Evolutionary conservation across 2,888 invertebrate species (phyloP).

Genomic region (Cryptus armator): DNA sequence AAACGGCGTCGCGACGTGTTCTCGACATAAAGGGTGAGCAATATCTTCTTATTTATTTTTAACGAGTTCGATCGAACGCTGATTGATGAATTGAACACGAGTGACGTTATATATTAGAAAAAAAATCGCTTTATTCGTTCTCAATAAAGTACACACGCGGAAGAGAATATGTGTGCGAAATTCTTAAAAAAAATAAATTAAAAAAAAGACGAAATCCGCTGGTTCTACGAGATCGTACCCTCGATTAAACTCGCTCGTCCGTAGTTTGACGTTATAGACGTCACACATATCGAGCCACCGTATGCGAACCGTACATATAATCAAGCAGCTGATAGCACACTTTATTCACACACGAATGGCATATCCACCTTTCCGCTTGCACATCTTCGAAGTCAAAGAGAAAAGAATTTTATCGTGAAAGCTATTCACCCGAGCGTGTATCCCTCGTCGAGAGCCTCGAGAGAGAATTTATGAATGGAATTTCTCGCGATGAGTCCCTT

Average conservation of each 20-base stretch:
- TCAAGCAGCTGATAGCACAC: constrained; percentile 9
- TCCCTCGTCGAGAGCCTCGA: constrained; percentile 21
- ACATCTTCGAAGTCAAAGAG: neutral
- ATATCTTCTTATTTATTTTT: constrained; percentile 17
- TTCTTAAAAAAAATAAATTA: neutral
- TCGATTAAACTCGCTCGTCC: neutral
- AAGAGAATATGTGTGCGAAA: neutral
- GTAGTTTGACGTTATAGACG: constrained; percentile 23
- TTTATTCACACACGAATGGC: constrained; percentile 1
- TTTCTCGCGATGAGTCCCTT: constrained; percentile 28
- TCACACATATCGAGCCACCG: constrained; percentile 26
- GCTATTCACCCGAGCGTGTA: constrained; percentile 31
- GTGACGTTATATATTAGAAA: too few relatives aligned
- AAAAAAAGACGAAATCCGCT: neutral
- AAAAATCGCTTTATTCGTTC: too few relatives aligned
- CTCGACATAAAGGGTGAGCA: constrained; percentile 57
- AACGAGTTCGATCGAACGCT: neutral
- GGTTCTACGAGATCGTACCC: neutral
- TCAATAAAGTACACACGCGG: too few relatives aligned
- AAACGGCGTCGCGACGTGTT: constrained; percentile 40
- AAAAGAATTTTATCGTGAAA: constrained; percentile 49
- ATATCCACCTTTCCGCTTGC: constrained; percentile 15
- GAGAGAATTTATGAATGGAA: constrained; percentile 43
- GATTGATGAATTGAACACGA: too few relatives aligned
- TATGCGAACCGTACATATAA: neutral